Base-by-base conservation (phyloP, 64 coral and sea anemone genomes). In the Astreopora myriophthalma region DNA sequence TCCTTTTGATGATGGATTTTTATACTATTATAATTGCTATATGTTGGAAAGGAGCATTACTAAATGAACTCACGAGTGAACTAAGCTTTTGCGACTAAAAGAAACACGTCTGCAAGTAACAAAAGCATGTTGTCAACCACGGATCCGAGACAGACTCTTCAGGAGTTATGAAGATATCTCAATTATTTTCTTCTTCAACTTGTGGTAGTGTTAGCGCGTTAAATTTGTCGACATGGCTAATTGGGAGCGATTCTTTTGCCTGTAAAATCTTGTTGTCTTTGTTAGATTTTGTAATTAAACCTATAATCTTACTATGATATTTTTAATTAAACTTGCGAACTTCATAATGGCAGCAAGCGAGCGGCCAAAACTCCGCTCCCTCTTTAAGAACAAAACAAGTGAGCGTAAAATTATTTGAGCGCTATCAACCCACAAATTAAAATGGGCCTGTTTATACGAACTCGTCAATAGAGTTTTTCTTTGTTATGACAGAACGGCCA, bases 401-500 rank as follows among this genome's bases (percentile, higher is more conserved):
- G 24, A 38, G 57, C 79, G 79, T 38, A 19, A 83, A 83, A 63
- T 83, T 64, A 65, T 80, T 57, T 29, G 38, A 38, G 57, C 65
- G 33, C 52, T 57, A 81, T 60, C 51, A 55, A 64, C 31, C 79
- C 20, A 62, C 55, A 64, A 83, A 83, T 83, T 64, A 64, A 65
- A 83, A 39, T 63, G 79, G 57, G 75, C n/a, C 79, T 64, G 79
- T 83, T 80, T 63, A 83, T 64, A 83, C 32, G 10, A 83, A 12
- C 20, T 26, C 55, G 37, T 57, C 13, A 57, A 31, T 79, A 19
- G 23, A 44, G 48, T 55, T 55, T 83, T n/a, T 83, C 57, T 61
- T 83, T 83, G 55, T 64, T 80, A 35, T 61, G 26, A 34, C 77
- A 78, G 42, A 78, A 80, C 48, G 32, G 31, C 55, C 10, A n/a